These are phyloP conservation scores for Heloderma charlesbogerti DNA, from an alignment of 2,113 vertebrate species.

Conservation along the genomic window DNA sequence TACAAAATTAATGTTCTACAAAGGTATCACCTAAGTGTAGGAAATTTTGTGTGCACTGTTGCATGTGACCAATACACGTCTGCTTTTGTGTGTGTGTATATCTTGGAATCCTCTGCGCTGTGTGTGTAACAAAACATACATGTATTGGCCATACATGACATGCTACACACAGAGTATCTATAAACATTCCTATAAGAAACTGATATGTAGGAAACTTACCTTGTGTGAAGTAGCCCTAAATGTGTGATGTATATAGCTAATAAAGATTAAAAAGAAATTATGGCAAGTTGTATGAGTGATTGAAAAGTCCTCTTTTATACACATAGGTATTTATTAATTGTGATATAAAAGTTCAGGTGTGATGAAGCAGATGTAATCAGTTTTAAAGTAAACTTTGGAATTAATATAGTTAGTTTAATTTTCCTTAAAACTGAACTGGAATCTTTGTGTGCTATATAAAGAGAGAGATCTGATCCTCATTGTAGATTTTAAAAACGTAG, in stretches of 20 bases:
- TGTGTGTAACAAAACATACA: not conserved
- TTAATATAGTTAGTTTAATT: not conserved
- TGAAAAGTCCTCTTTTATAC: not conserved
- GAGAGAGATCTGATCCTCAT: not conserved
- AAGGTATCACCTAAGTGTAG: not conserved
- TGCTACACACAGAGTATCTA: not conserved
- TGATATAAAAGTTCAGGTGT: not conserved
- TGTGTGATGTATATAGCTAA: not conserved
- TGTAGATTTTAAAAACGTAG: not conserved
- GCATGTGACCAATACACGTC: too few species aligned
- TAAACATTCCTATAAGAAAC: not conserved
- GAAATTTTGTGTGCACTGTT: not conserved
- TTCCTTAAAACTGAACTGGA: not conserved
- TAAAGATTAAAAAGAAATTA: not conserved
- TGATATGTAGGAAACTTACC: not conserved
- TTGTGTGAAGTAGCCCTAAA: not conserved
- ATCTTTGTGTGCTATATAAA: not conserved
- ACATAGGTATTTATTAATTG: not conserved
- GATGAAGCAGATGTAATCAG: not conserved
- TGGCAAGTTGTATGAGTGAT: not conserved
- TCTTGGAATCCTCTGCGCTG: not conserved
- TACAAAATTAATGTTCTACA: not conserved
- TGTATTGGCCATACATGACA: not conserved
- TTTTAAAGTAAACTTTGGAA: not conserved
- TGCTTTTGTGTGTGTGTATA: not conserved